Evolutionary conservation across 1,140 invertebrate genomes (phyloP).

Genomic region (Drosophila baimaii): DNA sequence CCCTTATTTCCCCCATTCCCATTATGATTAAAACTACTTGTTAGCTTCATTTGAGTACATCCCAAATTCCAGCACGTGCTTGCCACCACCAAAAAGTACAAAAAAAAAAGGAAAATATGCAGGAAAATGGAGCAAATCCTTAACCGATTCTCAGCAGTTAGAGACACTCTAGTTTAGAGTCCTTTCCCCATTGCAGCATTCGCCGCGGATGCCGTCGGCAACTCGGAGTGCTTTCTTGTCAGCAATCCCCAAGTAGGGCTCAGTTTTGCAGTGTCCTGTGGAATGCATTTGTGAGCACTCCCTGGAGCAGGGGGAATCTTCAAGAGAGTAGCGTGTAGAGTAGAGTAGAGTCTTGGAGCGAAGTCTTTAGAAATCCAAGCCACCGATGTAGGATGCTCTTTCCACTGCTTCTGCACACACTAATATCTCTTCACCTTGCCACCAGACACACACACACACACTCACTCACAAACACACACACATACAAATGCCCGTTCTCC

Average conservation of each 20-base stretch:
- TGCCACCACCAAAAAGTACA: background rate
- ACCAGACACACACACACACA: constrained; percentile 15
- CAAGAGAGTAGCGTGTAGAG: constrained; percentile 1
- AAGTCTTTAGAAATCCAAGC: constrained; percentile 4
- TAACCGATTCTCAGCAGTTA: background rate
- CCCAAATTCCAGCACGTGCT: constrained; percentile 46
- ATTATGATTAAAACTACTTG: constrained; percentile 58
- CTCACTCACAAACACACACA: background rate
- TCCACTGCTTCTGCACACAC: constrained; percentile 13
- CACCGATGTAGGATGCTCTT: constrained; percentile 25
- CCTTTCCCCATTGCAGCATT: constrained; percentile 51
- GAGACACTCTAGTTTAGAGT: constrained; percentile 7
- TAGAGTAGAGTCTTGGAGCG: background rate
- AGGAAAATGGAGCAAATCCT: constrained; percentile 2
- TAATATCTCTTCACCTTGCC: constrained; percentile 8
- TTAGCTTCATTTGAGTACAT: constrained; percentile 53
- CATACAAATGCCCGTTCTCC: constrained; percentile 54
- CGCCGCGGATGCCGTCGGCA: constrained; percentile 54
- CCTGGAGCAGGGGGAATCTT: constrained; percentile 13
- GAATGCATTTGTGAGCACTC: constrained; percentile 24
- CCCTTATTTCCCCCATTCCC: background rate
- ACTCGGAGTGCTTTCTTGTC: constrained; percentile 18
- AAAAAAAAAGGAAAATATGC: background rate
- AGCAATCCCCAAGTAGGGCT: constrained; percentile 15
- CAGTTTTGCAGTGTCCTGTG: constrained; percentile 19